Percentiles rank a stretch among this genome's conserved stretches.
Conservation (phyloP, 2,888 invertebrate genomes). For the Drosophila siamana region DNA sequence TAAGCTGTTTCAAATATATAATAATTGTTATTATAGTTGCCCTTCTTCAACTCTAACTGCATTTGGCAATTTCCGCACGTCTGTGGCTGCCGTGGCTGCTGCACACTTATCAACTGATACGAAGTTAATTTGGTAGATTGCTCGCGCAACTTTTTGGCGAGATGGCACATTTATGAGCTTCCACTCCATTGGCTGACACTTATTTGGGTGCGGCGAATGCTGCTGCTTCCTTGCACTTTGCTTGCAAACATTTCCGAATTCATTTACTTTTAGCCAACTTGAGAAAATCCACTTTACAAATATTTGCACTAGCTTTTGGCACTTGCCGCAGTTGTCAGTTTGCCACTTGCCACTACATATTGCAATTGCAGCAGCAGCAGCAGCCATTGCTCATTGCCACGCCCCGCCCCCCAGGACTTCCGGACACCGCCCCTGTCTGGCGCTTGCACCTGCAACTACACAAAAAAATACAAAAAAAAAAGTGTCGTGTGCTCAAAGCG, state of each 20-base stretch:
- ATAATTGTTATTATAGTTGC: too few relatives aligned
- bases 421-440: constrained; percentile 2
- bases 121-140: constrained; percentile 10
- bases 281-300: constrained; percentile 76
- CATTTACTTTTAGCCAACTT: constrained; percentile 67
- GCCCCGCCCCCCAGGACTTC: constrained; percentile 25
- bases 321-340: constrained; percentile 61
- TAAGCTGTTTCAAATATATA: too few relatives aligned
- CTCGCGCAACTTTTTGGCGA: constrained; percentile 13
- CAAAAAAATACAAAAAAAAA: too few relatives aligned
- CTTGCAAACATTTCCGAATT: constrained; percentile 57
- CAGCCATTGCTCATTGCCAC: constrained; percentile 40
- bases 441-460: constrained; percentile 55
- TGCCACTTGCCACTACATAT: constrained; percentile 49
- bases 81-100: background rate
- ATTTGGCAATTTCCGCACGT: background rate
- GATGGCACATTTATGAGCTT: constrained; percentile 27
- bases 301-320: constrained; percentile 67
- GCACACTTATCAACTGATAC: constrained; percentile 7
- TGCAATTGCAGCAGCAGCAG: constrained; percentile 41
- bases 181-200: constrained; percentile 63
- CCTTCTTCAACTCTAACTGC: background rate
- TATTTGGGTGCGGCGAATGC: constrained; percentile 43
- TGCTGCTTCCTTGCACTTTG: constrained; percentile 27
- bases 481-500: constrained; percentile 46